These are phyloP conservation scores for Nipponia nippon DNA, from an alignment of 2,113 vertebrate genomes.

Conservation along the genomic window DNA sequence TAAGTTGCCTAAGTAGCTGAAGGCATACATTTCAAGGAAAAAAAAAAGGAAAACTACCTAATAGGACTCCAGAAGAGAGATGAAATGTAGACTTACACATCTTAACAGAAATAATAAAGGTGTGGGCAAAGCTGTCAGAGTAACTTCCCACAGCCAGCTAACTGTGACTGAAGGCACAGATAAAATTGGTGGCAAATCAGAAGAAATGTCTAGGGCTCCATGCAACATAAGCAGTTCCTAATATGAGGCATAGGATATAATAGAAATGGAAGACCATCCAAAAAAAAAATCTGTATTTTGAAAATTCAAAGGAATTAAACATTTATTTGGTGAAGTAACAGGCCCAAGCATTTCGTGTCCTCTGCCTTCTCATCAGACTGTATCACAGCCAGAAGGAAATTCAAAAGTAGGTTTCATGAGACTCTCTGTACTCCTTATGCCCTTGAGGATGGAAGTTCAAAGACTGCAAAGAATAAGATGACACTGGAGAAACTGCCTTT, in stretches of 20 bases:
- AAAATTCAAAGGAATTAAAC: neutral
- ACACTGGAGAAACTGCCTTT: neutral
- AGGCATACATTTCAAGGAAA: neutral
- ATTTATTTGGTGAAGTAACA: neutral
- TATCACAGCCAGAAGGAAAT: neutral
- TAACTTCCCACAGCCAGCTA: neutral
- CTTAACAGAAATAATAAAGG: slow-evolving; percentile 34
- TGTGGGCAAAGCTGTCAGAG: slow-evolving; percentile 8
- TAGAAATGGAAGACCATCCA: neutral
- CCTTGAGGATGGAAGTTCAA: slow-evolving; percentile 2
- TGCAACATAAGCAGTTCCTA: neutral
- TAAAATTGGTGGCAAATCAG: neutral
- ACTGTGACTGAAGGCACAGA: neutral
- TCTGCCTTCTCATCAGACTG: neutral
- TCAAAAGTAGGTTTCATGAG: neutral
- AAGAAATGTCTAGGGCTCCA: neutral
- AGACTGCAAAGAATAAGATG: neutral
- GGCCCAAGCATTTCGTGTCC: neutral
- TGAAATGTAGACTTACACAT: neutral
- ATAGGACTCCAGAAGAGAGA: neutral
- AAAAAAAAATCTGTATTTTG: neutral
- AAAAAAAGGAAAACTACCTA: neutral
- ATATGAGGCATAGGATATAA: neutral
- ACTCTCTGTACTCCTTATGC: neutral
- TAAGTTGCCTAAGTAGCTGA: neutral